Evolutionary conservation across 2,797 vertebrate genomes (phyloP).

Genomic region (Betta splendens): DNA sequence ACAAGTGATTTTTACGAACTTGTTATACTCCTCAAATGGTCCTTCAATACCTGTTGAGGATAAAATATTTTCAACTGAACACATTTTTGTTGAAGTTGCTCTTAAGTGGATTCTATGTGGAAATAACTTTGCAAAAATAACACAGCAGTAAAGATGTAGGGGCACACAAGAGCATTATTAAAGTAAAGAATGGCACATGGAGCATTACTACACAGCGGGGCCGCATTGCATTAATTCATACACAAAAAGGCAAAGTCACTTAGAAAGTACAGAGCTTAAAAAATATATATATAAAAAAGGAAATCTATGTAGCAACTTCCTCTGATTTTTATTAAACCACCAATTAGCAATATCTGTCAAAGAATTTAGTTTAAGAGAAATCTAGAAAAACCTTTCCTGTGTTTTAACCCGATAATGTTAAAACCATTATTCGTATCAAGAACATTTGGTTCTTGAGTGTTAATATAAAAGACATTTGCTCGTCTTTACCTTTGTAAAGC

Average conservation of each 20-base stretch:
- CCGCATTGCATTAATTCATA: slow-evolving; percentile 49
- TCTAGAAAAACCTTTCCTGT: background rate
- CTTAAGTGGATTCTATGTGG: slow-evolving; percentile 77
- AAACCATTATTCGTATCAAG: no score
- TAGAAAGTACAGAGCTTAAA: no score
- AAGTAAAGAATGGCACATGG: slow-evolving; percentile 57
- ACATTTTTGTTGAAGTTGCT: slow-evolving; percentile 71
- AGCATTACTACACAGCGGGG: slow-evolving; percentile 61
- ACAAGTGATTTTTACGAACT: slow-evolving; percentile 83
- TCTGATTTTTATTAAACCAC: background rate
- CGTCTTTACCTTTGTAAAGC: background rate
- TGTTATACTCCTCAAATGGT: slow-evolving; percentile 86
- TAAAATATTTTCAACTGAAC: slow-evolving; percentile 86
- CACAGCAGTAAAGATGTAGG: slow-evolving; percentile 67
- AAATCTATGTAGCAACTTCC: background rate
- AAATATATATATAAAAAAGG: no score
- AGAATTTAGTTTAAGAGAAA: background rate
- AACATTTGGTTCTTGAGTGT: no score
- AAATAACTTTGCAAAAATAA: slow-evolving; percentile 76
- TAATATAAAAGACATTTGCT: background rate
- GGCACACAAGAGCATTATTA: slow-evolving; percentile 66
- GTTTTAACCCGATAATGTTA: background rate
- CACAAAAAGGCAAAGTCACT: slow-evolving; percentile 54
- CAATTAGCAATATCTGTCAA: background rate
- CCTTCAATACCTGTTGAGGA: slow-evolving; percentile 87